Percentiles rank a stretch among this genome's conserved stretches.
phyloP scores from a whole-genome alignment of 2,888 invertebrate species.

The Leucophenga maculata region DNA sequence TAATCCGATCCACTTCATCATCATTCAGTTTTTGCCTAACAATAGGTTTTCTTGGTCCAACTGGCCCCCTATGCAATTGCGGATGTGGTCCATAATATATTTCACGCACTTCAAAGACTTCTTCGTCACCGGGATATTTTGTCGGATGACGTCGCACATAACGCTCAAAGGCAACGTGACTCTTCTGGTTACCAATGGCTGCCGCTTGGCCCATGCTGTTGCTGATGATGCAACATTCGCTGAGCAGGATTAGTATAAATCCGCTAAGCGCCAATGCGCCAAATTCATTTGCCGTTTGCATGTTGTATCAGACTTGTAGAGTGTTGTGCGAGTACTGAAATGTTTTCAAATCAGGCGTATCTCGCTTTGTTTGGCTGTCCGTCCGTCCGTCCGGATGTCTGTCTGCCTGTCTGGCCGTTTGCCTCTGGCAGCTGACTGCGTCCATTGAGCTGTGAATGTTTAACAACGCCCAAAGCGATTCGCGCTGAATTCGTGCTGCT shows the following conservation, averaged over 20 bases:
- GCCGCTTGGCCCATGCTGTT: too few relatives aligned
- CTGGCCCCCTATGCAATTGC: too few relatives aligned
- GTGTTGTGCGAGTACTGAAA: neutral
- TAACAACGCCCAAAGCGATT: neutral
- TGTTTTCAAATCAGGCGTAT: too few relatives aligned
- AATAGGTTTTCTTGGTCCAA: too few relatives aligned
- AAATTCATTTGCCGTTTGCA: neutral
- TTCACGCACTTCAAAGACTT: constrained; percentile 52
- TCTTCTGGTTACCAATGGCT: neutral
- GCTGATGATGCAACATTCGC: too few relatives aligned
- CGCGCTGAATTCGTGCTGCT: neutral
- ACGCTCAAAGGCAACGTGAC: constrained; percentile 45
- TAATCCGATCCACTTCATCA: constrained; percentile 51
- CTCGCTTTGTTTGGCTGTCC: too few relatives aligned
- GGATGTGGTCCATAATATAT: constrained; percentile 45
- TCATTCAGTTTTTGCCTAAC: constrained; percentile 39
- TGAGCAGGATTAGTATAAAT: too few relatives aligned
- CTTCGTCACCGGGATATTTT: constrained; percentile 36
- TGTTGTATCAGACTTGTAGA: neutral
- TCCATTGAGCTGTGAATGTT: neutral
- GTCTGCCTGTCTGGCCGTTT: too few relatives aligned
- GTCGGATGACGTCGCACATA: constrained; percentile 46
- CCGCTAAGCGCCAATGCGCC: constrained; percentile 10
- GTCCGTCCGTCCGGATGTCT: too few relatives aligned
- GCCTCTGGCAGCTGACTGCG: too few relatives aligned